Percentiles rank a stretch among this genome's conserved stretches.
Conservation (phyloP, 2,113 vertebrate genomes). For the Scortum barcoo region DNA sequence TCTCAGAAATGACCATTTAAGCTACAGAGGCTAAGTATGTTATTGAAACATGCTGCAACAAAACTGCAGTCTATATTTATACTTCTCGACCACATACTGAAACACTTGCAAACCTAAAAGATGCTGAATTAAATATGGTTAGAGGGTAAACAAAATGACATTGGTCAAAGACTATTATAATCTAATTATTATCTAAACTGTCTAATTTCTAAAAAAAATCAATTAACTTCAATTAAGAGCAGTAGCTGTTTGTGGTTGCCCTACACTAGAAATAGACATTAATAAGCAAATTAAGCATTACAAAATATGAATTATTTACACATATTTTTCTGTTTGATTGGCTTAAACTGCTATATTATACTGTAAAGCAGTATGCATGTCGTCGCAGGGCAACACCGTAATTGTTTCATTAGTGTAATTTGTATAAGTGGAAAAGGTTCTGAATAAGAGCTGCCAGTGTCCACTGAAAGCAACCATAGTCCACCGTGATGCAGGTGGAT, state of each 20-base stretch:
- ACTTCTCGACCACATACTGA: neutral
- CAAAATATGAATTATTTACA: neutral
- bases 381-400: neutral
- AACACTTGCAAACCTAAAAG: neutral
- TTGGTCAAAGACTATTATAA: neutral
- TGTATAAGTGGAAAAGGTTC: slow-evolving; percentile 41
- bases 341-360: neutral
- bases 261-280: neutral
- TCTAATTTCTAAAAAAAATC: too few species aligned
- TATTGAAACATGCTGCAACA: neutral
- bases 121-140: neutral
- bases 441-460: slow-evolving; percentile 32
- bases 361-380: neutral
- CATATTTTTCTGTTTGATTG: neutral
- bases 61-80: neutral
- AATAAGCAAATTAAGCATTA: neutral
- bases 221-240: too few species aligned
- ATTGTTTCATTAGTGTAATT: neutral
- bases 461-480: slow-evolving; percentile 11
- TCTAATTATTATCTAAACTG: too few species aligned
- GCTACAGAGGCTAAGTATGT: neutral
- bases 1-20: neutral
- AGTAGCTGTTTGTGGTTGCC: neutral
- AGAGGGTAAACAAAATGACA: neutral
- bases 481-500: slow-evolving; percentile 13